These are phyloP conservation scores for Hippolais icterina DNA, from an alignment of 2,113 vertebrate genomes.

Conservation along the genomic window DNA sequence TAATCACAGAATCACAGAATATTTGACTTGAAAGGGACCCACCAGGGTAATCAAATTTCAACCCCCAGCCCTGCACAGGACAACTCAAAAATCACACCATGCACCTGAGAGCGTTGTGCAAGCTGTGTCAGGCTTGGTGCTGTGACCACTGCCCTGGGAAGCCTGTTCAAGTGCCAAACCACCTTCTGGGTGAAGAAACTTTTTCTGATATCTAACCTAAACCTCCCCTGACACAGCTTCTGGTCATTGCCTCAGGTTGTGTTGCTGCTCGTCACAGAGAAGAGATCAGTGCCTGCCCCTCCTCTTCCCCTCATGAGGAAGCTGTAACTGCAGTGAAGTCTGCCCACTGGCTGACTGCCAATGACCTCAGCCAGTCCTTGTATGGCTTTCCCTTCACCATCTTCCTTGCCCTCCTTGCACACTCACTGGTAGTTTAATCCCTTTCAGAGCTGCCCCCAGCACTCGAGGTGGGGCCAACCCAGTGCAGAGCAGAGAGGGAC, in stretches of 20 bases:
- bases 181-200: not conserved
- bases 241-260: rapidly evolving
- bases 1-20: not conserved
- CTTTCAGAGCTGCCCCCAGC: not conserved
- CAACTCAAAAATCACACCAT: not conserved
- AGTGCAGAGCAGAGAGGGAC: not conserved
- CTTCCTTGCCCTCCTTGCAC: rapidly evolving
- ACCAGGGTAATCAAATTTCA: not conserved
- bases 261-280: not conserved
- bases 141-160: not conserved
- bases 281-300: not conserved
- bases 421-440: rapidly evolving
- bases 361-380: rapidly evolving
- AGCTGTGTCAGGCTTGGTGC: not conserved
- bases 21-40: not conserved
- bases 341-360: not conserved
- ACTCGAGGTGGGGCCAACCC: rapidly evolving
- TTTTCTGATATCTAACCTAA: not conserved
- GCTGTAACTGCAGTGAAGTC: not conserved
- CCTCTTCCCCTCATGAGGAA: not conserved
- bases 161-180: rapidly evolving
- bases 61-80: too few relatives aligned
- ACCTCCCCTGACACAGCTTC: not conserved
- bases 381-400: not conserved
- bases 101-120: not conserved